Conservation (phyloP, 2,888 invertebrate genomes). For the Caenorhabditis zanzibari region DNA sequence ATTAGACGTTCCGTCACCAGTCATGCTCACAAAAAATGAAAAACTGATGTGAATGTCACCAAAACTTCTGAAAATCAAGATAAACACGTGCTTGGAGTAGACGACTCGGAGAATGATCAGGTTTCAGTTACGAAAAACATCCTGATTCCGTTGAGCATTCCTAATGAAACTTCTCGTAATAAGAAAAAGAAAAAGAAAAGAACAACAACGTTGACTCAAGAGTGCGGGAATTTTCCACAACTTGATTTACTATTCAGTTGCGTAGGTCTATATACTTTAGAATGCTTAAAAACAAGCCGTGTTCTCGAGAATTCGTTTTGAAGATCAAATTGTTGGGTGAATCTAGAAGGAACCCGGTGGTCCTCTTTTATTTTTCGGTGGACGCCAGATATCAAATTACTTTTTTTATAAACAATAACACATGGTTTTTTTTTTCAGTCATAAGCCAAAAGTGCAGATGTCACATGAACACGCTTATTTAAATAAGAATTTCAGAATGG, state of each 20-base stretch:
- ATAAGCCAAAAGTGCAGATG: too few species aligned
- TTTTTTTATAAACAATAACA: too few species aligned
- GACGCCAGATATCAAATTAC: too few species aligned
- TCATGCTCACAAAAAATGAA: conserved; percentile 17
- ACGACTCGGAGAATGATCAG: not conserved
- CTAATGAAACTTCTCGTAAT: not conserved
- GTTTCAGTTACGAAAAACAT: not conserved
- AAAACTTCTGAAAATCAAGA: not conserved
- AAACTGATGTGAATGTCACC: conserved; percentile 1
- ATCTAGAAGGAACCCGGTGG: not conserved
- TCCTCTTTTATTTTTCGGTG: not conserved
- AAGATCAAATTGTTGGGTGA: not conserved
- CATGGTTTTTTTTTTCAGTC: too few species aligned
- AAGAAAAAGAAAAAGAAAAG: not conserved
- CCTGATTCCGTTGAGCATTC: not conserved
- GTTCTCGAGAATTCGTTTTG: not conserved
- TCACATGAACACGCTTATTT: too few species aligned
- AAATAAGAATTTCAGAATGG: too few species aligned
- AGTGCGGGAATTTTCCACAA: not conserved
- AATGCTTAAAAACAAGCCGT: not conserved
- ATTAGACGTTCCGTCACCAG: conserved; percentile 3
- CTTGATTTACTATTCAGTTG: not conserved
- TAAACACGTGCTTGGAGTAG: conserved; percentile 1
- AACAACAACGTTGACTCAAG: not conserved
- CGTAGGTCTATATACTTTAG: not conserved